Evolutionary conservation across 37 sponge, comb jelly and placozoan species (phyloP), one percentile per base, ranked within the genome.

Genomic region (Haliclona indistincta): DNA sequence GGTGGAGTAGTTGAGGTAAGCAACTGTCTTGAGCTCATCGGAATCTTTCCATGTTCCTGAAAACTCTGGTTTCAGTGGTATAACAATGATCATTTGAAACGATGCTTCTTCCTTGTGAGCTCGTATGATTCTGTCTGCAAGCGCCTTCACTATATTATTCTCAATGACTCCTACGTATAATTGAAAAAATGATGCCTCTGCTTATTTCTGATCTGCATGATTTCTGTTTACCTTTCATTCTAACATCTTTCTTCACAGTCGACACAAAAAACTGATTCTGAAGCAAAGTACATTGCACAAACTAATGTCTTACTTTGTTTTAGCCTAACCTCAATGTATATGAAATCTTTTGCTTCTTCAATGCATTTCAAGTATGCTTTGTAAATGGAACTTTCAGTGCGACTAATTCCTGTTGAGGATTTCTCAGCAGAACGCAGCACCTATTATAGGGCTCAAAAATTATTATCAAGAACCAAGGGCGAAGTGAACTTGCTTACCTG

Each of bases 201-300:
- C n/a, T n/a, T n/a, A n/a, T n/a, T n/a, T n/a, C n/a, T n/a, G n/a
- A n/a, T n/a, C n/a, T n/a, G n/a, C n/a, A n/a, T n/a, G n/a, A n/a
- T n/a, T n/a, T n/a, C n/a, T n/a, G n/a, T n/a, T n/a, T n/a, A n/a
- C n/a, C n/a, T n/a, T n/a, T n/a, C n/a, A n/a, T n/a, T n/a, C n/a
- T n/a, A 4, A 38, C 44, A 3, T 54, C 56, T 2, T 66, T 63
- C 5, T 41, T 64, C 23, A 78, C 63, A 13, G 74, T 71, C 2
- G 84, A 82, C 10, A 88, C 83, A 71, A 88, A 88, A 68, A 88
- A 88, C 69, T 88, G 89, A 55, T 78, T 72, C 89, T 86, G 68
- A 3, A 64, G n/a, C n/a, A n/a, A n/a, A n/a, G n/a, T n/a, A n/a
- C n/a, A n/a, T n/a, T n/a, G n/a, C n/a, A n/a, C n/a, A n/a, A n/a